A percentile compares a stretch with the other conserved stretches of the same genome.
phyloP scores from a whole-genome alignment of 2,113 vertebrate genomes.

The Pao palembangensis region DNA sequence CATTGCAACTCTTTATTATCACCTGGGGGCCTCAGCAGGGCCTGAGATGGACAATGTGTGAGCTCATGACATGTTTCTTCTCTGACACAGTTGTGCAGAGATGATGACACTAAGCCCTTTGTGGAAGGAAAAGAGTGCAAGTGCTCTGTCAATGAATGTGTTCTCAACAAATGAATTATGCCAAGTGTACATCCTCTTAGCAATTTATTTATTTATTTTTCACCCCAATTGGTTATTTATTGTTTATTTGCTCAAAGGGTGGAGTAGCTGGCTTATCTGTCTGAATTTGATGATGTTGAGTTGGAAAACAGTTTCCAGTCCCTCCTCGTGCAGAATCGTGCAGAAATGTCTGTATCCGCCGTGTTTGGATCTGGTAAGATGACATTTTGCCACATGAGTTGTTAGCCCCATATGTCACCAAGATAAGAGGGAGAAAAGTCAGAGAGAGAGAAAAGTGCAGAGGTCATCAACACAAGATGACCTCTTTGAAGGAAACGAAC shows the following conservation, averaged over 20 bases:
- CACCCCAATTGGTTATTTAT: conserved; percentile 20
- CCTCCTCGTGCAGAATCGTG: conserved; percentile 13
- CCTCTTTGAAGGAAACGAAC: conserved; percentile 14
- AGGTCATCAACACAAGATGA: conserved; percentile 10
- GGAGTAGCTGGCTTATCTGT: conserved; percentile 10
- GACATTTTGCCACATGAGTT: conserved; percentile 34
- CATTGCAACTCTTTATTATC: conserved; percentile 14
- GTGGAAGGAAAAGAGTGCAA: conserved; percentile 28
- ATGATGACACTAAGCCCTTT: conserved; percentile 48
- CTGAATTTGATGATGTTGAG: too few relatives aligned
- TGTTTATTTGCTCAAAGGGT: conserved; percentile 14
- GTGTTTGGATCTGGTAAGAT: conserved; percentile 10
- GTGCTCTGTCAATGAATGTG: conserved; percentile 44
- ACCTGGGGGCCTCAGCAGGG: conserved; percentile 8
- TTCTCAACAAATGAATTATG: conserved; percentile 55
- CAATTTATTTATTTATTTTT: conserved; percentile 19
- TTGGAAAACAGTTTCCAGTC: too few relatives aligned
- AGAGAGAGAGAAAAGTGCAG: conserved; percentile 28
- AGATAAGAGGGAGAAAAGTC: conserved; percentile 49
- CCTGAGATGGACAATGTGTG: conserved; percentile 20
- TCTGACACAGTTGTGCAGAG: conserved; percentile 34
- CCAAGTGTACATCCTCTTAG: conserved; percentile 26
- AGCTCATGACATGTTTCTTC: conserved; percentile 38
- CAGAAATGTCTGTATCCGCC: conserved; percentile 6
- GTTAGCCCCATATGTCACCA: conserved; percentile 42